A percentile compares a stretch with the other conserved stretches of the same genome.
These are phyloP conservation scores for Diplodus sargus DNA, from an alignment of 2,797 vertebrate species.

Conservation along the genomic window DNA sequence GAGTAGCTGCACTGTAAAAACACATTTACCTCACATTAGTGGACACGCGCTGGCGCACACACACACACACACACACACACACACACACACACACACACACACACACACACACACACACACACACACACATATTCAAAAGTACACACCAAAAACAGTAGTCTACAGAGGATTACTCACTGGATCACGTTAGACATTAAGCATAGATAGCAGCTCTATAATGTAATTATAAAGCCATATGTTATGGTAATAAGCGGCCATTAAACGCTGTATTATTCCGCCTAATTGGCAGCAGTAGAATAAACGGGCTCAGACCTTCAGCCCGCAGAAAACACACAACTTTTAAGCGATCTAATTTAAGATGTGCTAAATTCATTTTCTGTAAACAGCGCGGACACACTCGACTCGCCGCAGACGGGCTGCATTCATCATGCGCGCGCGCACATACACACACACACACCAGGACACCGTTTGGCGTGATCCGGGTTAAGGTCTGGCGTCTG, in stretches of 20 bases:
- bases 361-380: background rate
- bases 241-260: slow-evolving; percentile 44
- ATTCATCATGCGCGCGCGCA: slow-evolving; percentile 24
- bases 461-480: slow-evolving; percentile 53
- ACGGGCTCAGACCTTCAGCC: slow-evolving; percentile 38
- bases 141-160: slow-evolving; percentile 6
- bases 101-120: background rate
- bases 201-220: slow-evolving; percentile 32
- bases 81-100: background rate
- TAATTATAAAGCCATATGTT: slow-evolving; percentile 51
- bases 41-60: too few species aligned
- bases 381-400: slow-evolving; percentile 33
- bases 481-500: slow-evolving; percentile 74
- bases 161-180: slow-evolving; percentile 1
- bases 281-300: slow-evolving; percentile 44
- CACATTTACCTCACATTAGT: slow-evolving; percentile 2
- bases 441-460: slow-evolving; percentile 43
- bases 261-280: slow-evolving; percentile 28
- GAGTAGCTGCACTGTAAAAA: background rate
- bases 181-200: slow-evolving; percentile 41
- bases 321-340: slow-evolving; percentile 16
- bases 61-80: background rate
- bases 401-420: slow-evolving; percentile 8
- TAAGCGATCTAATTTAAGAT: background rate
- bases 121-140: background rate